Evolutionary conservation across 2,888 invertebrate species (phyloP), one percentile per base, ranked within the genome.

Genomic region (Drosophila silvestris): DNA sequence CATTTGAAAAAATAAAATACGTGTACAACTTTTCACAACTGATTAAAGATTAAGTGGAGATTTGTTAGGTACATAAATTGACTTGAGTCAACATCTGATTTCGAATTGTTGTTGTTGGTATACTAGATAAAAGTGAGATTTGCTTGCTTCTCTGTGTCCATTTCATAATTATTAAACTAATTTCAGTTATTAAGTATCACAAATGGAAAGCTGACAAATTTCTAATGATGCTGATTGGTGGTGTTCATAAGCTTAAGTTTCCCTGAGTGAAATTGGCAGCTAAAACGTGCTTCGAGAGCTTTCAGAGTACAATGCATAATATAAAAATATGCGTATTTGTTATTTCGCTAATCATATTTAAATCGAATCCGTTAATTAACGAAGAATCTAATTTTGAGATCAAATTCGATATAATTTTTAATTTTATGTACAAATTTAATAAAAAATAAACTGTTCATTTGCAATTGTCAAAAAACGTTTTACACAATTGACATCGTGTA

Each of bases 141-240:
- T 47, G 51, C 51, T 3, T 19, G 19, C n/a, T 19, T 10, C 10
- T 30, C 19, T 30, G 9, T 30, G 28, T 51, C 9, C 16, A 19
- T 28, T 28, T 30, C 22, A 53, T 32, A 33, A 22, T 33, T 33
- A 9, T 32, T 7, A 9, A 22, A 33, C 16, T 22, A 32, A 53
- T 32, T 53, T 32, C n/a, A 22, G n/a, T 14, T 33, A 22, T 53
- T 32, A 53, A 53, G 4, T 22, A 53, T 22, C 30, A 4, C 52
- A 19, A 53, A 53, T 53, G 32, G 32, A 53, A 32, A 32, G 53
- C 53, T 32, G 53, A 32, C n/a, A 33, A 53, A 33, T 32, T 53
- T 53, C 32, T 32, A 33, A 33, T 53, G 12, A 32, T 22, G 32
- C 53, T 32, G n/a, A 53, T 53, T 52, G 19, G 19, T 2, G 19